Base-by-base conservation (phyloP, 2,888 invertebrate genomes). In the Ornithoptera alexandrae region DNA sequence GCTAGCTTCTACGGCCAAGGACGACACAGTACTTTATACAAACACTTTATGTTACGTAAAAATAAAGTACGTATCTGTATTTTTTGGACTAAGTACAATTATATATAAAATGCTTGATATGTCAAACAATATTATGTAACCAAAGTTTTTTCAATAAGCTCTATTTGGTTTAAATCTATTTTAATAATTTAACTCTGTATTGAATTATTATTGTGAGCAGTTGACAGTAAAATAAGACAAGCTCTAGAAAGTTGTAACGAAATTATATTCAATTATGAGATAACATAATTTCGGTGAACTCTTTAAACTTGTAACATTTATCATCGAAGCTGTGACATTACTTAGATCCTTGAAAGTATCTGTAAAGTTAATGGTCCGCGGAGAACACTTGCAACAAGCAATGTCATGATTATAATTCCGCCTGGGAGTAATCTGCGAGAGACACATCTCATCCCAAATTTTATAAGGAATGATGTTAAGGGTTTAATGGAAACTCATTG, bases 301-400 rank as follows among this genome's bases (percentile, higher is more conserved):
- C 73, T 70, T 65, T 72, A 71, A 77, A 76, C 71, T 75, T 72
- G 62, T 68, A 73, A 72, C 75, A 75, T 76, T 77, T 71, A 78
- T 77, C 75, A 77, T 71, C 53, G 68, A 69, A 69, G 62, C 73
- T 72, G 71, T 72, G 75, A 74, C 76, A 71, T 66, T 61, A 60
- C 46, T 56, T 69, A 69, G 64, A 71, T 66, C 56, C 69, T 53
- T 69, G 70, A 67, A 63, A 58, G 24, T 63, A 70, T 70, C 70
- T 69, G 39, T 70, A 65, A 68, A 74, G 71, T 73, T 71, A 71
- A 71, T 70, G 69, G 63, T 70, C 62, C 67, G 59, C 53, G 60
- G 60, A 65, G 63, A 59, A 67, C 56, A 63, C 63, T 70, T 53
- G 67, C 59, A 63, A 67, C 59, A 65, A 56, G 62, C 58, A 63